Evolutionary conservation across 1,140 invertebrate species (phyloP).

Genomic region (Rhopalosiphum maidis): DNA sequence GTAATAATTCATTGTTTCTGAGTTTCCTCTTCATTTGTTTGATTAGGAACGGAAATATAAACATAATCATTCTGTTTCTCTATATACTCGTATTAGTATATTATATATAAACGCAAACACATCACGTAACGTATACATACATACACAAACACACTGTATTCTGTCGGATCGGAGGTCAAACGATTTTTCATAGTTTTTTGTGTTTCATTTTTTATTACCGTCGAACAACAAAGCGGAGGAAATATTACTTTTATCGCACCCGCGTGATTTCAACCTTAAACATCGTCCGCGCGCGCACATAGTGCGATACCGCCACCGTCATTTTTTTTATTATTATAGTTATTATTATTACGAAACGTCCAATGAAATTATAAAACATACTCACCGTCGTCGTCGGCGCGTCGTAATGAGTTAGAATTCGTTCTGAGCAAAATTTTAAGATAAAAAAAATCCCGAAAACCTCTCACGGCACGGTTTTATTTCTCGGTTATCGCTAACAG

Average conservation of each 20-base stretch:
- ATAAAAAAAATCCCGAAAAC: not conserved
- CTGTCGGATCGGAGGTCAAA: not conserved
- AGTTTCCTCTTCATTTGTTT: not conserved
- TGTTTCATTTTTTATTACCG: not conserved
- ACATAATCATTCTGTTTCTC: not conserved
- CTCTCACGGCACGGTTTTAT: not conserved
- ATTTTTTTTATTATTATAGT: not conserved
- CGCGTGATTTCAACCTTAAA: not conserved
- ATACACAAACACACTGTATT: not conserved
- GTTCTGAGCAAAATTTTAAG: not conserved
- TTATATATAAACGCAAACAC: not conserved
- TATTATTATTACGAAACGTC: not conserved
- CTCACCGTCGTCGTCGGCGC: not conserved
- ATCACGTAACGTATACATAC: not conserved
- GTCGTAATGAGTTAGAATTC: not conserved
- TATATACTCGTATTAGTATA: too few species aligned
- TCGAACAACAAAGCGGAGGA: not conserved
- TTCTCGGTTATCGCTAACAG: not conserved
- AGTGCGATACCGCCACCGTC: not conserved
- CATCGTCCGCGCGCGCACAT: not conserved
- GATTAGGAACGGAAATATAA: not conserved
- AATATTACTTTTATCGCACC: constrained; percentile 8
- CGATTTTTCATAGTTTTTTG: constrained; percentile 1
- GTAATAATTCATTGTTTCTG: not conserved
- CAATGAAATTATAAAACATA: not conserved